Evolutionary conservation across 2,113 vertebrate species (phyloP).

Genomic region (Glaucomys volans): DNA sequence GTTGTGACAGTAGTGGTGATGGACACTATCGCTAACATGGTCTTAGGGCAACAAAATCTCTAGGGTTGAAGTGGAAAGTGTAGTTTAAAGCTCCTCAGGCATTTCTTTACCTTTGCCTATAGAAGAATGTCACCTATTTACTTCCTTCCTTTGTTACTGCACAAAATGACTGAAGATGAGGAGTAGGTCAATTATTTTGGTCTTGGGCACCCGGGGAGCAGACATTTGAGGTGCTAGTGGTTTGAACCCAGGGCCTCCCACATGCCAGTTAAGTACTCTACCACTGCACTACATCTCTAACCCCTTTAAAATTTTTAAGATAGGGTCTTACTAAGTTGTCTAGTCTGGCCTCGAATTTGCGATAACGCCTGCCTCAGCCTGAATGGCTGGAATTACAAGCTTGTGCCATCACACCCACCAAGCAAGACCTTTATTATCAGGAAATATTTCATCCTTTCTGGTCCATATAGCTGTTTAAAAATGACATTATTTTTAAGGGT

Average conservation of each 20-base stretch:
- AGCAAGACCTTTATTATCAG: not conserved
- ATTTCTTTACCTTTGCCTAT: not conserved
- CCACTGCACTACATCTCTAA: not conserved
- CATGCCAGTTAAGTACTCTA: too few relatives aligned
- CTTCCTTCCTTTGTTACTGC: not conserved
- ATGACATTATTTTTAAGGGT: slow-evolving; percentile 6
- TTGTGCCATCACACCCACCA: too few relatives aligned
- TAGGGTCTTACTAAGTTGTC: not conserved
- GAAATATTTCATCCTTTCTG: not conserved
- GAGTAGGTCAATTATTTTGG: not conserved
- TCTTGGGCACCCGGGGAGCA: too few relatives aligned
- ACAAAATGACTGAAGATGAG: not conserved
- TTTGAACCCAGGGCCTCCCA: too few relatives aligned
- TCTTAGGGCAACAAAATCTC: not conserved
- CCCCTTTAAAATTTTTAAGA: not conserved
- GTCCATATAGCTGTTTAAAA: not conserved
- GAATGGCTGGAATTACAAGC: not conserved
- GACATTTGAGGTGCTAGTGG: too few relatives aligned
- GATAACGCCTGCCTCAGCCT: not conserved
- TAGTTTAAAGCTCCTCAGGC: not conserved
- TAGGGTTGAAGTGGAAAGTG: not conserved
- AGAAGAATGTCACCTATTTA: not conserved
- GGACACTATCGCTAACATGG: not conserved
- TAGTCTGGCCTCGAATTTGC: not conserved
- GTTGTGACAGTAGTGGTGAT: not conserved